Evolutionary conservation across 2,797 vertebrate genomes (phyloP), one percentile per base, ranked within the genome.

Genomic region (Psittacula derbiana): DNA sequence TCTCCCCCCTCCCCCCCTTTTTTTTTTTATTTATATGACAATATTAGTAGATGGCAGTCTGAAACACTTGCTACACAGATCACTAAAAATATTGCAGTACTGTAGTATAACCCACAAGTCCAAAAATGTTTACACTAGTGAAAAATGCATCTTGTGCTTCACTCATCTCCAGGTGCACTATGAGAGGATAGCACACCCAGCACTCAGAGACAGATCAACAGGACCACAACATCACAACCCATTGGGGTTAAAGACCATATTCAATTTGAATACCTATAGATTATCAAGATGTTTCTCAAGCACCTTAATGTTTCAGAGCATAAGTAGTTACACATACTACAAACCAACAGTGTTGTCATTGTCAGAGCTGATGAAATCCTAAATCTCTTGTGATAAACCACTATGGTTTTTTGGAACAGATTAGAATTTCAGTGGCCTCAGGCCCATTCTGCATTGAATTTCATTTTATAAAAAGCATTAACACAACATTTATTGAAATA

Each of bases 341-440:
- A 64, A 53, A 83, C 4, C 1, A 1, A 10, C 27, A 16, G 30
- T 0, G 1, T 1, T 62, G 43, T 7, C 52, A 46, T 20, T 46
- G 49, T 57, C 16, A 74, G 44, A 38, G 21, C 18, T 91, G 58
- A 27, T 53, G 57, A 86, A 74, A 83, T 16, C 7, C 20, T 31
- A 0, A 20, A 53, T n/a, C 11, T 70, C 40, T 43, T 79, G 15
- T 12, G 13, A 83, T n/a, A 66, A 75, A 72, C 4, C 40, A 50
- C 43, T 30, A 11, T 23, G 33, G 1, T 50, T 88, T 88, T 58
- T 12, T 5, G 11, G 46, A 84, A 53, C 3, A 50, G 14, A 49
- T 43, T 11, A 36, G 7, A 70, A 21, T 28, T 74, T 61, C 47
- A 53, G 18, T 7, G 10, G 12, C 38, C 21, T 74, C 69, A 50